Conservation (phyloP, 2,113 vertebrate species). For the Pheucticus melanocephalus region DNA sequence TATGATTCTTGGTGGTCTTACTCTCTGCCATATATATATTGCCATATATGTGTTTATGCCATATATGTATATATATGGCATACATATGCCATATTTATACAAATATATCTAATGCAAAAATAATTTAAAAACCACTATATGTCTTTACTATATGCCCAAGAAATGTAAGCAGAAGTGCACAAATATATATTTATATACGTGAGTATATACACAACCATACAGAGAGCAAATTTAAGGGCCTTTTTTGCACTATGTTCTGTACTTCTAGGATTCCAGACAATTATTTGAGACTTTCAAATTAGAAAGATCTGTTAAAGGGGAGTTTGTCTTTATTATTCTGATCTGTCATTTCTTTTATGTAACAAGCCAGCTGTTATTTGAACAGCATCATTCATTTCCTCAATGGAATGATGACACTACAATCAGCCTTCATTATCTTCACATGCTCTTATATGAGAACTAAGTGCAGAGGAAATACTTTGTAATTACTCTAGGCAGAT, state of each 20-base stretch:
- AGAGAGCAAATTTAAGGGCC: neutral
- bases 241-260: neutral
- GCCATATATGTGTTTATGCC: too few species aligned
- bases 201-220: neutral
- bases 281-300: slow-evolving; percentile 24
- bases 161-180: neutral
- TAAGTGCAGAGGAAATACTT: slow-evolving; percentile 69
- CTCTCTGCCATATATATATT: neutral
- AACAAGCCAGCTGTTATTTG: slow-evolving; percentile 64
- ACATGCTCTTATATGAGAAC: slow-evolving; percentile 60
- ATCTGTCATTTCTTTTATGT: slow-evolving; percentile 40
- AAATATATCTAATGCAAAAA: neutral
- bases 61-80: neutral
- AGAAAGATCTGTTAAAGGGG: slow-evolving; percentile 42
- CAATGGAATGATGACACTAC: slow-evolving; percentile 46
- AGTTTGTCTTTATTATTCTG: slow-evolving; percentile 62
- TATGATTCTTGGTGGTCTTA: neutral
- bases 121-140: neutral
- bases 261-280: slow-evolving; percentile 49
- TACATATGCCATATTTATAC: too few species aligned
- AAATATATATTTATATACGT: neutral
- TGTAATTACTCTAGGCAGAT: slow-evolving; percentile 70
- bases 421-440: slow-evolving; percentile 72
- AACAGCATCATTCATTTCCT: slow-evolving; percentile 54
- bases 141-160: neutral